Percentiles rank a stretch among this genome's conserved stretches.
Evolutionary conservation across 1,140 invertebrate genomes (phyloP).

Genomic region (Cydia amplana): DNA sequence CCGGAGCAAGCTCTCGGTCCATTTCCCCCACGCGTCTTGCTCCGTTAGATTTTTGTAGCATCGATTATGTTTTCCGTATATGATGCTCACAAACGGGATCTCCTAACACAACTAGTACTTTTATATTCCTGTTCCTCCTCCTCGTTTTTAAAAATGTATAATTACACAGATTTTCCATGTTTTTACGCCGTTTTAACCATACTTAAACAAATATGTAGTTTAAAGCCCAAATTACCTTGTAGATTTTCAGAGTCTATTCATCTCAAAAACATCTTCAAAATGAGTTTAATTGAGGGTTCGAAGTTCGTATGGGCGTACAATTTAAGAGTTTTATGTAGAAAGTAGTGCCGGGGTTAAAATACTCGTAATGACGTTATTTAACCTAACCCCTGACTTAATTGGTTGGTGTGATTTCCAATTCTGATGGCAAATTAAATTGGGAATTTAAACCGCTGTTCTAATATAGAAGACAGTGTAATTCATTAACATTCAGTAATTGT

Average conservation of each 20-base stretch:
- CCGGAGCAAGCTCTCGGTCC: slow-evolving; percentile 70
- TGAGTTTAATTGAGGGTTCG: background rate
- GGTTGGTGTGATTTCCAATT: background rate
- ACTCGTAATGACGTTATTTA: background rate
- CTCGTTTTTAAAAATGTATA: too few species aligned
- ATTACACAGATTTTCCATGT: too few species aligned
- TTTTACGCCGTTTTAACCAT: too few species aligned
- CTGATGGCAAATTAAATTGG: slow-evolving; percentile 9
- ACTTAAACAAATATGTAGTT: too few species aligned
- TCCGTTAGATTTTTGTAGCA: slow-evolving; percentile 75
- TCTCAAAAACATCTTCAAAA: background rate
- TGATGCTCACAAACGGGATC: slow-evolving; percentile 4
- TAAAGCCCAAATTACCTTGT: too few species aligned
- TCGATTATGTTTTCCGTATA: slow-evolving; percentile 53
- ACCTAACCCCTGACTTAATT: background rate
- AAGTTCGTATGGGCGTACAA: background rate
- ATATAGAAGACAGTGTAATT: slow-evolving; percentile 11
- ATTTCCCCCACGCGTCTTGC: slow-evolving; percentile 76
- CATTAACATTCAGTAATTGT: slow-evolving; percentile 21
- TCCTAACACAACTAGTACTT: background rate
- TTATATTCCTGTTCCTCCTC: background rate
- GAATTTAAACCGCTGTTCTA: slow-evolving; percentile 15
- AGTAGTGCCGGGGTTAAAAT: background rate
- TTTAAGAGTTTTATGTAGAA: background rate
- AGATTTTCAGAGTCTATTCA: background rate